Evolutionary conservation across 2,113 vertebrate species (phyloP), one percentile per base, ranked within the genome.

Genomic region (Rhineura floridana): DNA sequence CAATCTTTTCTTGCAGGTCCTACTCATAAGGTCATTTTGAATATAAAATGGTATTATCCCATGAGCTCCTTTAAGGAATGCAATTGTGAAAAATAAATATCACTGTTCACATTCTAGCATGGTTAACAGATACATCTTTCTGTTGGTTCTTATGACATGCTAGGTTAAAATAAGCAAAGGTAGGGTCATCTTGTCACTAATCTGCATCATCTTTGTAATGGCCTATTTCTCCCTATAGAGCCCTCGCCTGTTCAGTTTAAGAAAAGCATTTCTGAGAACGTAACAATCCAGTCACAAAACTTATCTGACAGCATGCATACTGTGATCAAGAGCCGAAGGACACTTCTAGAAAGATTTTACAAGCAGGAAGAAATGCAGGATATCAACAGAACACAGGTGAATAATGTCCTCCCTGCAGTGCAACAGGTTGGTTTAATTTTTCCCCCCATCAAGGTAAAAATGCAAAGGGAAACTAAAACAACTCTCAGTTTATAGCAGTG

Each of bases 361-460:
- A 95, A 92, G 91, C 91, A 94, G 82, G 92, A 97, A 85, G 95
- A 94, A 89, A 92, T 84, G 48, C 91, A 90, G 85, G 93, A 94
- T 39, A 25, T 81, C 92, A 93, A 39, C 81, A 93, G 92, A 89
- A 92, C 87, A 79, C 93, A 94, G 73, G 69, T 88, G 72, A 90
- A 87, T 76, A 83, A 67, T 91, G 91, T 94, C 84, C 88, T 93
- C 76, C 88, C 94, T 88, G 76, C 88, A 81, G 50, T 59, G 85
- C 91, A 93, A 94, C 95, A 97, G 96, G 95, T 96, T 96, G 95
- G 95, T 94, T 90, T 90, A 5, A 72, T 72, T 72, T 94, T 95
- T 95, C 87, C 92, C 17, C 42, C 42, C 55, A 30, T 6, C 17
- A 0, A 87, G 91, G 87, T 87, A 93, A 85, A 87, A 80, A 87